A percentile compares a stretch with the other conserved stretches of the same genome.
Evolutionary conservation across 2,888 invertebrate genomes (phyloP).

Genomic region (Limnephilus auricula): DNA sequence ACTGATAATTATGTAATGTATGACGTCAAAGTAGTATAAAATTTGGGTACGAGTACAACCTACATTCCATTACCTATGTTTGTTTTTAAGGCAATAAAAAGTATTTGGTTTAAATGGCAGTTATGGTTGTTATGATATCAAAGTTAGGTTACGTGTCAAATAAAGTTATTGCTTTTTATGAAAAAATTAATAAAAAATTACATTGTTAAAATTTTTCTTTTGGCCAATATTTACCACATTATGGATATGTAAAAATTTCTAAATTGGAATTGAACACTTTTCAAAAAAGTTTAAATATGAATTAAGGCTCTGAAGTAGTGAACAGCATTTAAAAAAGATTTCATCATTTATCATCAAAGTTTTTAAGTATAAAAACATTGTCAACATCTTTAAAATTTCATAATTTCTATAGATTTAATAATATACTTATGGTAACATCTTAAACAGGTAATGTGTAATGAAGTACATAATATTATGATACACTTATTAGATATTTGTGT

Average conservation of each 20-base stretch:
- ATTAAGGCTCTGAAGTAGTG: conserved; percentile 61
- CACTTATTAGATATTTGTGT: conserved; percentile 57
- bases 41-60: no score
- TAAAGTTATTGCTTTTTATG: background rate
- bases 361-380: conserved; percentile 66
- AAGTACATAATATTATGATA: conserved; percentile 49
- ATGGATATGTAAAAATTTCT: background rate
- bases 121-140: background rate
- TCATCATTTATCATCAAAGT: conserved; percentile 57
- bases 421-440: conserved; percentile 64
- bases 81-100: no score
- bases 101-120: background rate
- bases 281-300: conserved; percentile 39
- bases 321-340: conserved; percentile 7
- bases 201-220: background rate
- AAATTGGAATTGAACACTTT: conserved; percentile 2
- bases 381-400: conserved; percentile 65
- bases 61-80: no score
- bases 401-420: conserved; percentile 64
- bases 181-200: background rate
- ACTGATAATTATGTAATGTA: background rate
- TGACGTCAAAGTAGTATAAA: background rate
- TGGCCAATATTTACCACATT: background rate
- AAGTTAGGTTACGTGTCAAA: background rate
- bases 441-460: conserved; percentile 57